Evolutionary conservation across 2,797 vertebrate species (phyloP).

Genomic region (Lophius americanus): DNA sequence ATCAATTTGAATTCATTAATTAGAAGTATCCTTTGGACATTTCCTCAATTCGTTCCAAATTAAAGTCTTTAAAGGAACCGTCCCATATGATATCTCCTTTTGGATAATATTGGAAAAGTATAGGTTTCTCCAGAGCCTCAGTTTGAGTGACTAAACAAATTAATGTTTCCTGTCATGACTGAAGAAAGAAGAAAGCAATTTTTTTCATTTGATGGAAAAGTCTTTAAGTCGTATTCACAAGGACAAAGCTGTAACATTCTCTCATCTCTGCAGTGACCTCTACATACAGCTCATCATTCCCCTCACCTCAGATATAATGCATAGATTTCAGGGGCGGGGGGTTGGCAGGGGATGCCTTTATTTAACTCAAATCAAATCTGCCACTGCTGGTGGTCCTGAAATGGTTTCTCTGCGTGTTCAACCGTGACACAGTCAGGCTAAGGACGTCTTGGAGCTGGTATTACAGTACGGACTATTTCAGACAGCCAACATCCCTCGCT

Average conservation of each 20-base stretch:
- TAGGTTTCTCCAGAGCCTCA: too few species aligned
- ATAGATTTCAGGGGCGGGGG: background rate
- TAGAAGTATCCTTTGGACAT: slow-evolving; percentile 5
- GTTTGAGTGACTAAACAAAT: too few species aligned
- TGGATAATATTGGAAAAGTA: too few species aligned
- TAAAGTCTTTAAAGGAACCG: background rate
- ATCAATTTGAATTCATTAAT: slow-evolving; percentile 13
- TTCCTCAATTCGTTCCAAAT: background rate
- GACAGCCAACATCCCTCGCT: slow-evolving; percentile 27
- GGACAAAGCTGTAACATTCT: background rate
- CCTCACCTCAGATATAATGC: background rate
- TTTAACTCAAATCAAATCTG: slow-evolving; percentile 3
- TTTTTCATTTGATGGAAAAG: background rate
- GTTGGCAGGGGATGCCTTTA: background rate
- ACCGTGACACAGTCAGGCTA: slow-evolving; percentile 20
- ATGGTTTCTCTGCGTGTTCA: background rate
- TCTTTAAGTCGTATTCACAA: background rate
- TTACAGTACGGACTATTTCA: background rate
- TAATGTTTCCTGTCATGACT: too few species aligned
- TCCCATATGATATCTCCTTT: too few species aligned
- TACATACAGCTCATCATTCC: slow-evolving; percentile 1
- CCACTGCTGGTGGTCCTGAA: background rate
- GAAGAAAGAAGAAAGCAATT: too few species aligned
- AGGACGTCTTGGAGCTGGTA: background rate
- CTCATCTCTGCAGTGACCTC: background rate